A percentile compares a stretch with the other conserved stretches of the same genome.
Conservation (phyloP, 2,888 invertebrate species). For the Hirtodrosophila histrioides region DNA sequence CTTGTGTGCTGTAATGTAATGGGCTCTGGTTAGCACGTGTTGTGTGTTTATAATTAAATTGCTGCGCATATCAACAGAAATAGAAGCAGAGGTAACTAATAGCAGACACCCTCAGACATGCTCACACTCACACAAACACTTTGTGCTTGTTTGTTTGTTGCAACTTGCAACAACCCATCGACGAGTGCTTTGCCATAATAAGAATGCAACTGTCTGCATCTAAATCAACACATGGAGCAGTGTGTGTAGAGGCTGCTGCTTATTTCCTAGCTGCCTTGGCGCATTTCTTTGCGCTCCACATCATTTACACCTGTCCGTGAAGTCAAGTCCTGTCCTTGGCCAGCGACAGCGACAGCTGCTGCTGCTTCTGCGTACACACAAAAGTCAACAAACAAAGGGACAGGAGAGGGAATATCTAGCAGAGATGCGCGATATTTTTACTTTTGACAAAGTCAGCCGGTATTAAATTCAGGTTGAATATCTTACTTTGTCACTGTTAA, state of each 20-base stretch:
- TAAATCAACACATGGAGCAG: conserved; percentile 43
- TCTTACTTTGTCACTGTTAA: too few species aligned
- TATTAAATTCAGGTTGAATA: too few species aligned
- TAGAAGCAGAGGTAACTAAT: conserved; percentile 31
- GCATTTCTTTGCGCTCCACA: conserved; percentile 65
- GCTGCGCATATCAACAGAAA: conserved; percentile 58
- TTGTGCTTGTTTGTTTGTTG: conserved; percentile 9
- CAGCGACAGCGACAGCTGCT: conserved; percentile 33
- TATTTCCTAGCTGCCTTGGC: conserved; percentile 1
- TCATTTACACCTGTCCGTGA: conserved; percentile 71
- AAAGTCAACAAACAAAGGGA: conserved; percentile 38
- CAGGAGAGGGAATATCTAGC: neutral
- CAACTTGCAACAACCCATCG: conserved; percentile 30
- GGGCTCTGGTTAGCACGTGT: conserved; percentile 57
- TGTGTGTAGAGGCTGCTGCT: conserved; percentile 13
- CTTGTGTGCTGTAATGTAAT: conserved; percentile 37
- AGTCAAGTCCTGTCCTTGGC: conserved; percentile 68
- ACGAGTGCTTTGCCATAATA: conserved; percentile 63
- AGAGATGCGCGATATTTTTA: too few species aligned
- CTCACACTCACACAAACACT: conserved; percentile 13
- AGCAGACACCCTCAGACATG: conserved; percentile 23
- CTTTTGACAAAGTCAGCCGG: too few species aligned
- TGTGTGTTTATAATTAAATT: conserved; percentile 76
- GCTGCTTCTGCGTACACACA: conserved; percentile 55
- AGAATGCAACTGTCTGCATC: conserved; percentile 70